These are phyloP conservation scores for Aptenodytes patagonicus DNA, from an alignment of 2,113 vertebrate species.

Conservation along the genomic window DNA sequence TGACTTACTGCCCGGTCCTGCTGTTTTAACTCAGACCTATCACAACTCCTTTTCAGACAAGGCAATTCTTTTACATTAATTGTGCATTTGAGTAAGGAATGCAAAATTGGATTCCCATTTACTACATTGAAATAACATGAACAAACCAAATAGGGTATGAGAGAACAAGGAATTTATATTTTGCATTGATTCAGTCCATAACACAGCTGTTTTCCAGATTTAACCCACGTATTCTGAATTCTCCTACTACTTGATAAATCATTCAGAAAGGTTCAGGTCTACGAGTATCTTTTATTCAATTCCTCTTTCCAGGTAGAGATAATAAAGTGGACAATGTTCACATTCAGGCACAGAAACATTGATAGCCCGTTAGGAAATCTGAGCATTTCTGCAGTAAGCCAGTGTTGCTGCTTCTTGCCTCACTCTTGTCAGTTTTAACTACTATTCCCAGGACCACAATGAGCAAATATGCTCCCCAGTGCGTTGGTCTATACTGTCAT, in stretches of 20 bases:
- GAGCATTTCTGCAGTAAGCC: not conserved
- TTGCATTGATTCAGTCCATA: conserved; percentile 1
- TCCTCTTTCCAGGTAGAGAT: not conserved
- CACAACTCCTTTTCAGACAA: not conserved
- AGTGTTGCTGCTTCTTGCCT: not conserved
- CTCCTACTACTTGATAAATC: conserved; percentile 32
- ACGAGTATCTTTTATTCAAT: not conserved
- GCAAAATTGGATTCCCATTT: not conserved
- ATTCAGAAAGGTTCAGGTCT: not conserved
- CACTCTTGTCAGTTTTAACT: not conserved
- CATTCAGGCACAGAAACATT: conserved; percentile 11
- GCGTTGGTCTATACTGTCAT: not conserved
- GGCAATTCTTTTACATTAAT: not conserved
- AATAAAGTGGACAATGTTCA: not conserved
- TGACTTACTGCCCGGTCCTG: not conserved
- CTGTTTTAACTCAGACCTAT: conserved; percentile 14
- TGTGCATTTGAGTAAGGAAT: not conserved
- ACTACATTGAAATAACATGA: not conserved
- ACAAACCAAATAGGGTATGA: not conserved
- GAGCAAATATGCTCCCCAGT: not conserved
- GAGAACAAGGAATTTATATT: conserved; percentile 7
- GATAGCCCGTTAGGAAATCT: not conserved
- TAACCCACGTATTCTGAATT: not conserved
- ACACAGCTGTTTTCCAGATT: conserved; percentile 47
- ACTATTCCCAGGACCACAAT: not conserved